Conservation (phyloP, 35 echinoderm and acorn worm genomes). For the Hemicentrotus pulcherrimus region DNA sequence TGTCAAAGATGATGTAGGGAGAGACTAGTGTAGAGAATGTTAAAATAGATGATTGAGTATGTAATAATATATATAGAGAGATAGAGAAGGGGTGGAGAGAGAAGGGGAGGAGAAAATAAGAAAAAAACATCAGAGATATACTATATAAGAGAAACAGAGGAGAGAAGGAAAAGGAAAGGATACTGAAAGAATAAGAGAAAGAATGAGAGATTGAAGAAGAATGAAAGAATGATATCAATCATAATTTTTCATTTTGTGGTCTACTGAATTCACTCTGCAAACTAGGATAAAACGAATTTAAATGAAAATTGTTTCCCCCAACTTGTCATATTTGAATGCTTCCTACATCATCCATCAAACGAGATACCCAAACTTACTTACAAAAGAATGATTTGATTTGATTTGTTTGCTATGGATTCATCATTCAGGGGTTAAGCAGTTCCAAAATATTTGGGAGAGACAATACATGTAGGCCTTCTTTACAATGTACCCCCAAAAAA, state of each 20-base stretch:
- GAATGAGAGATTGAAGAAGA: background rate
- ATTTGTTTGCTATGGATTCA: background rate
- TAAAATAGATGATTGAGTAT: no score
- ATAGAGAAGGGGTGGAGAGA: no score
- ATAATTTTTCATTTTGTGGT: conserved; percentile 12
- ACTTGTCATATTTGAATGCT: background rate
- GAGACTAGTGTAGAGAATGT: no score
- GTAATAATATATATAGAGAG: no score
- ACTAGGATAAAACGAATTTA: background rate
- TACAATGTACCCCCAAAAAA: no score
- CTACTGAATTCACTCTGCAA: background rate
- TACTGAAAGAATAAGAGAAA: background rate
- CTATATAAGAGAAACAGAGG: no score
- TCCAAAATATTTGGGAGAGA: background rate
- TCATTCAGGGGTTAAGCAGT: background rate
- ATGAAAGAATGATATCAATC: background rate
- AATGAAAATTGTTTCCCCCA: background rate
- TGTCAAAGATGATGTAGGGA: no score
- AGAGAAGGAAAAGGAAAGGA: no score
- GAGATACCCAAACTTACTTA: background rate
- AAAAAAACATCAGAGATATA: no score
- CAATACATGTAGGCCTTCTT: background rate
- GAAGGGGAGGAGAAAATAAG: no score
- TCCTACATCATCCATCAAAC: background rate
- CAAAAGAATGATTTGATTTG: background rate